These are phyloP conservation scores for Neuroscelio doddi DNA, from an alignment of 2,888 invertebrate species.

Conservation along the genomic window DNA sequence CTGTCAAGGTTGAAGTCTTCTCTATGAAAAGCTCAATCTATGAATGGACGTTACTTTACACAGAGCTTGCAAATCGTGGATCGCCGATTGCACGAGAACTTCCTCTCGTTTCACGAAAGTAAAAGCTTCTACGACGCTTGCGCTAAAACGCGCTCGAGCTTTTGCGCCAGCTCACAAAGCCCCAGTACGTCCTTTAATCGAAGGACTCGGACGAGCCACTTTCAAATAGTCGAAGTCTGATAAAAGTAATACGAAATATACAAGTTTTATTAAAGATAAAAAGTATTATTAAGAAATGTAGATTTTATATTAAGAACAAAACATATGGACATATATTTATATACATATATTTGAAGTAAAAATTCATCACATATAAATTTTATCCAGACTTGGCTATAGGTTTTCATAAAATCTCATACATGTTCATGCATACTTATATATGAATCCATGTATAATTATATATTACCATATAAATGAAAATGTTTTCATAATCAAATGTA, in stretches of 20 bases:
- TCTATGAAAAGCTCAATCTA: slow-evolving; percentile 33
- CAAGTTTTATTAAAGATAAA: no score
- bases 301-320: no score
- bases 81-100: slow-evolving; percentile 46
- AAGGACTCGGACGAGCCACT: slow-evolving; percentile 29
- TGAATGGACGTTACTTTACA: slow-evolving; percentile 50
- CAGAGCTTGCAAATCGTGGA: slow-evolving; percentile 19
- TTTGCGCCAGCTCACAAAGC: slow-evolving; percentile 40
- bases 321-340: no score
- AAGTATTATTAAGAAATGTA: no score
- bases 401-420: background rate
- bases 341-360: no score
- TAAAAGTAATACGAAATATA: background rate
- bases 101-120: slow-evolving; percentile 44
- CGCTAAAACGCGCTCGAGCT: slow-evolving; percentile 20
- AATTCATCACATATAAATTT: background rate
- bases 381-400: background rate
- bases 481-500: no score
- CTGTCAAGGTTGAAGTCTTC: slow-evolving; percentile 12
- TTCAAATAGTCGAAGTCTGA: background rate
- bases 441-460: no score
- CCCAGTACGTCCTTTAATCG: slow-evolving; percentile 47
- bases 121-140: slow-evolving; percentile 37
- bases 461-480: no score
- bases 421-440: no score